These are phyloP conservation scores for Varecia variegata DNA, from an alignment of 2,797 vertebrate genomes.

Conservation along the genomic window DNA sequence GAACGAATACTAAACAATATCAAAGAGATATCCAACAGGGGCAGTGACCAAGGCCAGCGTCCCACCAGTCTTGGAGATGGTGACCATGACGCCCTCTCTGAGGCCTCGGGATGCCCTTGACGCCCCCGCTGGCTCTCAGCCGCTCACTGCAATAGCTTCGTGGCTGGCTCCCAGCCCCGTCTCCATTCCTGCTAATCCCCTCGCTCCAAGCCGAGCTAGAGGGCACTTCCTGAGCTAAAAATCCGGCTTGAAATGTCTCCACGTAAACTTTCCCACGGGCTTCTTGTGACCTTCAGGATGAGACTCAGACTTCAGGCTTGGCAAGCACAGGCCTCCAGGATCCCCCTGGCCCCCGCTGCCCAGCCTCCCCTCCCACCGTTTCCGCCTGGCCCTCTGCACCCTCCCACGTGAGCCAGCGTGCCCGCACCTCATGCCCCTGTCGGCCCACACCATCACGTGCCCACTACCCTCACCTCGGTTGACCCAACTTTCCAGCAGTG, in stretches of 20 bases:
- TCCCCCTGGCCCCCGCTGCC: rapidly evolving
- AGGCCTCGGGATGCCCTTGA: background rate
- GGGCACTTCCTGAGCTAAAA: background rate
- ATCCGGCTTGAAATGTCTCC: background rate
- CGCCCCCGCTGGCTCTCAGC: background rate
- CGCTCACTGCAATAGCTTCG: too few relatives aligned
- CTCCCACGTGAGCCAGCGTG: rapidly evolving
- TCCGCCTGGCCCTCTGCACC: background rate
- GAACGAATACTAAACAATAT: background rate
- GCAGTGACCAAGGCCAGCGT: background rate
- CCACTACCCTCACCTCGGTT: too few relatives aligned
- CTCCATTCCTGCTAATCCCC: background rate
- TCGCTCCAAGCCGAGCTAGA: background rate
- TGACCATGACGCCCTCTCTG: too few relatives aligned
- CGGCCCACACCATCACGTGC: background rate
- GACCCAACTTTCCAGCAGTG: background rate
- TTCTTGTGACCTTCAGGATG: background rate
- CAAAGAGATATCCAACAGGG: background rate
- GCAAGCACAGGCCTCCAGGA: background rate
- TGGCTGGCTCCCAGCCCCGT: background rate
- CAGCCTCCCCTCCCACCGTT: background rate
- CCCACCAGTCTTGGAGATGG: background rate
- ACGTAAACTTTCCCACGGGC: background rate
- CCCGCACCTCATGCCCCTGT: background rate
- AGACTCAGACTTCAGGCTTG: background rate